Evolutionary conservation across 23 tunicate genomes (phyloP).

Genomic region (Phallusia fumigata): DNA sequence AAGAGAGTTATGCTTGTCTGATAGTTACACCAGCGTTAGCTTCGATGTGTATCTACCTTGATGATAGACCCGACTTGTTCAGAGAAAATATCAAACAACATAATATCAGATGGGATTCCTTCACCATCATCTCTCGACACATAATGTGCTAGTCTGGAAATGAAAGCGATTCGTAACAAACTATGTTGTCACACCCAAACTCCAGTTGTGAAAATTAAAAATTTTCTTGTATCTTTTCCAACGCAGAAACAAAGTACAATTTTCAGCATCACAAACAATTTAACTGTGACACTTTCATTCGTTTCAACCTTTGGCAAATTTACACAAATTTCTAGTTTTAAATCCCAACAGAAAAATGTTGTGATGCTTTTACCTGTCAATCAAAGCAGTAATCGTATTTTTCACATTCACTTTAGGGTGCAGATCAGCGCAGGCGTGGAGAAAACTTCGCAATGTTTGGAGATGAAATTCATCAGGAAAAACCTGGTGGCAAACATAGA

Average conservation of each 20-base stretch:
- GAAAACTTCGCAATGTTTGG: slow-evolving; percentile 73
- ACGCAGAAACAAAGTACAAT: too few relatives aligned
- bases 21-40: too few relatives aligned
- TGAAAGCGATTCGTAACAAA: too few relatives aligned
- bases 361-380: slow-evolving; percentile 63
- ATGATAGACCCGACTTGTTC: slow-evolving; percentile 73
- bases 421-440: slow-evolving; percentile 73
- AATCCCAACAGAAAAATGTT: too few relatives aligned
- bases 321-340: too few relatives aligned
- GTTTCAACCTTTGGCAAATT: too few relatives aligned
- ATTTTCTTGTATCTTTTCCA: too few relatives aligned
- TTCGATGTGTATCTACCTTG: slow-evolving; percentile 5
- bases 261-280: too few relatives aligned
- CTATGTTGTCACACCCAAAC: too few relatives aligned
- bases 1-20: too few relatives aligned
- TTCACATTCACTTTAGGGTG: slow-evolving; percentile 79
- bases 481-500: slow-evolving; percentile 19
- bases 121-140: slow-evolving; percentile 59
- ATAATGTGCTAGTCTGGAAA: slow-evolving; percentile 64
- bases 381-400: slow-evolving; percentile 76
- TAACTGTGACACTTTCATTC: too few relatives aligned
- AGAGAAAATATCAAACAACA: slow-evolving; percentile 84
- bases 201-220: too few relatives aligned
- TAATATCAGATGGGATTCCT: slow-evolving; percentile 75
- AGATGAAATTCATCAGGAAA: slow-evolving; percentile 96